Conservation (phyloP, 2,888 invertebrate genomes). For the Chrysotoxum bicinctum region DNA sequence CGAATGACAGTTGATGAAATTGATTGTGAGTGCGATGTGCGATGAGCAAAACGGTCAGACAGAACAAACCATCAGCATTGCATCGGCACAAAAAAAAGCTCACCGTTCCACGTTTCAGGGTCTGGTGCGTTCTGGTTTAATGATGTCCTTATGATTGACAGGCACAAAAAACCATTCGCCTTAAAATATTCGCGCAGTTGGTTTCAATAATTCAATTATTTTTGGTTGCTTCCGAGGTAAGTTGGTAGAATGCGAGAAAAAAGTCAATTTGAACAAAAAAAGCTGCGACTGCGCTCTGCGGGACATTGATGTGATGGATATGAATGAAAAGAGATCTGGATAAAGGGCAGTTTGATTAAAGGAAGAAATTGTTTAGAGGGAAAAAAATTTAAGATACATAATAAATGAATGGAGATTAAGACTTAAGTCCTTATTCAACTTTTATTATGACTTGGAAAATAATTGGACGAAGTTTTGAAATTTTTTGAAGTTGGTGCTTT, state of each 20-base stretch:
- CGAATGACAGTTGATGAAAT: conserved; percentile 71
- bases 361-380: background rate
- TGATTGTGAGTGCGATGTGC: conserved; percentile 71
- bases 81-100: conserved; percentile 9
- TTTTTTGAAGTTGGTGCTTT: too few species aligned
- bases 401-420: conserved; percentile 28
- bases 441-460: conserved; percentile 8
- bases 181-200: conserved; percentile 71
- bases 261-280: conserved; percentile 25
- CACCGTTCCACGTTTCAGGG: conserved; percentile 32
- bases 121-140: conserved; percentile 69
- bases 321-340: background rate
- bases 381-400: background rate
- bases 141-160: conserved; percentile 65
- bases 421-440: conserved; percentile 10
- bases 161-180: background rate
- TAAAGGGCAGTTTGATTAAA: background rate
- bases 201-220: conserved; percentile 71
- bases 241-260: conserved; percentile 42
- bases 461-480: conserved; percentile 8
- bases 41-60: conserved; percentile 44
- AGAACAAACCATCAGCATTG: background rate
- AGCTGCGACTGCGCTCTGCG: conserved; percentile 12
- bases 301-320: conserved; percentile 31
- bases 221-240: conserved; percentile 67